phyloP scores from a whole-genome alignment of 2,888 invertebrate genomes.

The Campoletis raptor region DNA sequence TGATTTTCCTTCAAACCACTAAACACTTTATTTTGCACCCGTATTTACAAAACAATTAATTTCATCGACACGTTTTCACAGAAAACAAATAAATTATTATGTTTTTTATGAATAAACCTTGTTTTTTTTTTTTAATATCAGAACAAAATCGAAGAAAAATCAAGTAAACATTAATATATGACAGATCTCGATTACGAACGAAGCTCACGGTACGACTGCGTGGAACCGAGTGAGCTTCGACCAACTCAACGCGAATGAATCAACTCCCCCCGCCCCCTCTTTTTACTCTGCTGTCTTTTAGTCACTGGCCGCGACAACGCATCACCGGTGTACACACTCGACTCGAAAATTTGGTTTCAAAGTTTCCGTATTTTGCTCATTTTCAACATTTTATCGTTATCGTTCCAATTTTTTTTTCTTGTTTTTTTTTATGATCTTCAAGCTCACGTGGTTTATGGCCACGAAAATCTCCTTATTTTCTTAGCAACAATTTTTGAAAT shows the following conservation, averaged over 20 bases:
- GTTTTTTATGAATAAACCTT: background rate
- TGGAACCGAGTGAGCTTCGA: constrained; percentile 77
- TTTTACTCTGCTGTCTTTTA: constrained; percentile 45
- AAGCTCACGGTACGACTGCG: constrained; percentile 78
- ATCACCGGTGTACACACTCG: constrained; percentile 45
- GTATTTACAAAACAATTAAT: background rate
- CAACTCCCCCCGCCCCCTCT: constrained; percentile 73
- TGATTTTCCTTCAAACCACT: background rate
- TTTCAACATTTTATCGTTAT: background rate
- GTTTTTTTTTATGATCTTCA: too few species aligned
- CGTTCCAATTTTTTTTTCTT: background rate
- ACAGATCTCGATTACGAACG: constrained; percentile 62
- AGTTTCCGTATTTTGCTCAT: background rate
- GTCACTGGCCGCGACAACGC: constrained; percentile 52
- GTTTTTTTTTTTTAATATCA: background rate
- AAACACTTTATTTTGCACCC: background rate
- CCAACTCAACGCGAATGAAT: constrained; percentile 75
- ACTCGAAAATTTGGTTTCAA: background rate
- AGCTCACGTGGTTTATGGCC: too few species aligned
- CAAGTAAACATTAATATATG: constrained; percentile 10
- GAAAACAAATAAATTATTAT: background rate
- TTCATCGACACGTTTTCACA: background rate
- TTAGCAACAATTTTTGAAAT: too few species aligned
- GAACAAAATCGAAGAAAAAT: background rate
- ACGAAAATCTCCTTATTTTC: too few species aligned